These are phyloP conservation scores for Rhyacichthys aspro DNA, from an alignment of 2,797 vertebrate genomes.

Conservation along the genomic window DNA sequence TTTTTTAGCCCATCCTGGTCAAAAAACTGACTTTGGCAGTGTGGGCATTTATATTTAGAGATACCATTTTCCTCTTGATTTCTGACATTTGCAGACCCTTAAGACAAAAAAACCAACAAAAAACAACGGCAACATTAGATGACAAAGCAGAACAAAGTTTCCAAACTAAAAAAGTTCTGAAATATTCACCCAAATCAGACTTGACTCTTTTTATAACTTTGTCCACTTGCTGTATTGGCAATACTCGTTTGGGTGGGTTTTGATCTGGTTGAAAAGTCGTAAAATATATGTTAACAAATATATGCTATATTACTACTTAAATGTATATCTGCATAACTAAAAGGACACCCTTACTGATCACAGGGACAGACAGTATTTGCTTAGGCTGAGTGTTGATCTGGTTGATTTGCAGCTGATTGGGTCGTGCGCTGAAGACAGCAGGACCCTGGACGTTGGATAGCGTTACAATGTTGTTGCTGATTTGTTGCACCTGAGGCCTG, in stretches of 20 bases:
- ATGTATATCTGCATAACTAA: neutral
- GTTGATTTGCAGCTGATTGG: conserved; percentile 40
- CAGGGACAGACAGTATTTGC: conserved; percentile 45
- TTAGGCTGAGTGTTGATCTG: conserved; percentile 29
- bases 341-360: neutral
- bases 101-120: conserved; percentile 28
- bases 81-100: conserved; percentile 63
- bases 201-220: conserved; percentile 77
- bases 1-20: conserved; percentile 85
- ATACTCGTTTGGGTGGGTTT: conserved; percentile 67
- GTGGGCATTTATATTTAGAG: conserved; percentile 87
- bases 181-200: conserved; percentile 65
- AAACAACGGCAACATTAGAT: neutral
- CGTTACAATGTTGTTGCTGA: conserved; percentile 73
- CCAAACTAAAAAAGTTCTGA: neutral
- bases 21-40: conserved; percentile 89
- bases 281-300: conserved; percentile 9
- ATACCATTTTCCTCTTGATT: conserved; percentile 84
- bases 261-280: conserved; percentile 59
- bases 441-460: conserved; percentile 70
- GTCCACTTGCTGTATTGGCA: conserved; percentile 67
- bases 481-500: conserved; percentile 72
- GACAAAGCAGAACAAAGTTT: neutral
- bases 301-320: neutral
- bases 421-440: conserved; percentile 50